Evolutionary conservation across 2,888 invertebrate genomes (phyloP), one percentile per base, ranked within the genome.

Genomic region (Lycia hirtaria): DNA sequence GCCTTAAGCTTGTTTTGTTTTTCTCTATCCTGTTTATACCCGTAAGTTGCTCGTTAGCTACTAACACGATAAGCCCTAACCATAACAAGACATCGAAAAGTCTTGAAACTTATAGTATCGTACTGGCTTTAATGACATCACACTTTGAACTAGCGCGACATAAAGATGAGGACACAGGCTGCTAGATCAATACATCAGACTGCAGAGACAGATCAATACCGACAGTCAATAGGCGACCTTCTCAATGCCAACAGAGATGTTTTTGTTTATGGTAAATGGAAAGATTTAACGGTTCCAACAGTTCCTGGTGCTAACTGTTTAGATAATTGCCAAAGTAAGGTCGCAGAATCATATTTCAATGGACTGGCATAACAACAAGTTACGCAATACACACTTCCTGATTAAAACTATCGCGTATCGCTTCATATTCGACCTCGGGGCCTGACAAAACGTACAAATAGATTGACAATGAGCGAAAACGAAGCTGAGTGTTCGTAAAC

Each of bases 401-500:
- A 60, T 62, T 61, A 51, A 49, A 59, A 51, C 51, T 45, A 43
- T 51, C 26, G 24, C 57, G 41, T 62, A 65, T 65, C 47, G 57
- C 61, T 65, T 61, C 57, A 62, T 60, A 64, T 56, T 55, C 64
- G 62, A 61, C 64, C 65, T 66, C 61, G 48, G 58, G 61, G 35
- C 40, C 48, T 50, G 56, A 54, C 61, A 65, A 60, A 38, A 60
- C 55, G 64, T 63, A 62, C 51, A 59, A 64, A 67, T 65, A 66
- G 65, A 69, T 64, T 67, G 53, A 60, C 63, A 56, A 49, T 51
- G 50, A 58, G 57, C 62, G 43, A 64, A 64, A 65, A 52, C 54
- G 60, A 57, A 67, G 61, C 65, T 40, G 56, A 68, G 68, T 67
- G 62, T 65, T 69, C 68, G 63, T 74, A 75, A 73, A 67, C 57